These are phyloP conservation scores for Crocidura indochinensis DNA, from an alignment of 2,797 vertebrate species.

Conservation along the genomic window DNA sequence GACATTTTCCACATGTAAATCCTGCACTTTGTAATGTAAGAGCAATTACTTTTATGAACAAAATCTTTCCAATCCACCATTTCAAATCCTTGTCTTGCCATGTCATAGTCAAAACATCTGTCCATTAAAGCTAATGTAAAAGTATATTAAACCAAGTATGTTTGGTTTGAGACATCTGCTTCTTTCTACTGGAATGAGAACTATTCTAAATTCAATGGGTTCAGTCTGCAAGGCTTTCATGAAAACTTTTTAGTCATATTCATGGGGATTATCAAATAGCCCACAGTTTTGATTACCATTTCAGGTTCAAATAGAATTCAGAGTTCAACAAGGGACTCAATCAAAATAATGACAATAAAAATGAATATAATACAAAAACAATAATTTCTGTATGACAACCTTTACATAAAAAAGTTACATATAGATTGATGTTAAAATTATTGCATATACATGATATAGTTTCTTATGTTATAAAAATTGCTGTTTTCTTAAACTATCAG, in stretches of 20 bases:
- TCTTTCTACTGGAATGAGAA: conserved; percentile 83
- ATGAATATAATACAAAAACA: conserved; percentile 70
- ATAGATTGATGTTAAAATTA: conserved; percentile 56
- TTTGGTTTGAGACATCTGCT: conserved; percentile 82
- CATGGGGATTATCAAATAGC: conserved; percentile 85
- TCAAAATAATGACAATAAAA: conserved; percentile 73
- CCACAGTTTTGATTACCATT: conserved; percentile 82
- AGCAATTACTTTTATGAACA: conserved; percentile 90
- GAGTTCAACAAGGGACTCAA: conserved; percentile 81
- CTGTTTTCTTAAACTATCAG: conserved; percentile 11
- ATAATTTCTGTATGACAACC: conserved; percentile 54
- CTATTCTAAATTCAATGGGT: conserved; percentile 81
- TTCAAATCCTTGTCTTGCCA: conserved; percentile 87
- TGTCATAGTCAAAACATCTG: conserved; percentile 90
- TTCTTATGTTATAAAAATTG: conserved; percentile 47
- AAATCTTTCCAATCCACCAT: conserved; percentile 91
- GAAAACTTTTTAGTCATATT: conserved; percentile 82
- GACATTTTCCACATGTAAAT: conserved; percentile 89
- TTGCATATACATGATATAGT: conserved; percentile 65
- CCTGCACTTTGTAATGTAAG: conserved; percentile 89
- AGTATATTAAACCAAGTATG: conserved; percentile 75
- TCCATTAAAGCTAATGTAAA: conserved; percentile 84
- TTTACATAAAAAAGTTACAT: conserved; percentile 61
- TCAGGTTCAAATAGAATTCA: conserved; percentile 86
- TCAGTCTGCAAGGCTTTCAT: conserved; percentile 77